These are phyloP conservation scores for Rhinella marina DNA, from an alignment of 2,797 vertebrate genomes.

Conservation along the genomic window DNA sequence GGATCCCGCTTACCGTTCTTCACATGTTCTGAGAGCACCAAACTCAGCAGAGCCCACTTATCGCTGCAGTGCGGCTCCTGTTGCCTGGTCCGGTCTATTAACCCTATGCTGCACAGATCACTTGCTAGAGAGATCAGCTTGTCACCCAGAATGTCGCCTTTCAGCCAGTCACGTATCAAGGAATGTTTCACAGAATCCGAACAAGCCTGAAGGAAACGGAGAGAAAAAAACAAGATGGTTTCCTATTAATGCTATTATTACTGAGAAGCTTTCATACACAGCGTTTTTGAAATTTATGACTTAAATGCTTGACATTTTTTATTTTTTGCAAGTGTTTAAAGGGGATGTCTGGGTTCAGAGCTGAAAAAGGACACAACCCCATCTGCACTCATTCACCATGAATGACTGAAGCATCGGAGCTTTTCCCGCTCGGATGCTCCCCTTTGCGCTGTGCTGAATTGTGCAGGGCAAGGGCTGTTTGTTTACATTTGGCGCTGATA, in stretches of 20 bases:
- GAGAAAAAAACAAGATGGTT: not conserved
- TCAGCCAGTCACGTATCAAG: conserved; percentile 86
- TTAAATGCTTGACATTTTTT: too few species aligned
- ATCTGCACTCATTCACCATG: too few species aligned
- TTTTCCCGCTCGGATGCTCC: too few species aligned
- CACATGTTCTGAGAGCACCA: conserved; percentile 88
- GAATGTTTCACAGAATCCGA: conserved; percentile 77
- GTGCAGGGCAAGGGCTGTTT: too few species aligned
- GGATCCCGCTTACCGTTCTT: conserved; percentile 79
- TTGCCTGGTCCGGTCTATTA: conserved; percentile 65
- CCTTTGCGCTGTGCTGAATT: too few species aligned
- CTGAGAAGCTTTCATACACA: too few species aligned
- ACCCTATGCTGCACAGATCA: conserved; percentile 80
- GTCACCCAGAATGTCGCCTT: conserved; percentile 87
- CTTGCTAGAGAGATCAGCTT: conserved; percentile 83
- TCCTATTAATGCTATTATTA: too few species aligned
- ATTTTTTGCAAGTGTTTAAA: too few species aligned
- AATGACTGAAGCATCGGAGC: too few species aligned
- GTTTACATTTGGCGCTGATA: not conserved
- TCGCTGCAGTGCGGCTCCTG: conserved; percentile 74
- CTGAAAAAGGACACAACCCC: too few species aligned
- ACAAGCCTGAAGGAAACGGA: conserved; percentile 79
- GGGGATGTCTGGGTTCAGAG: too few species aligned
- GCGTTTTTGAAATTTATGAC: too few species aligned
- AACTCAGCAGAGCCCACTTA: conserved; percentile 88